These are phyloP conservation scores for Flabesymbios commensalis DNA, from an alignment of 2,888 invertebrate genomes.

Conservation along the genomic window DNA sequence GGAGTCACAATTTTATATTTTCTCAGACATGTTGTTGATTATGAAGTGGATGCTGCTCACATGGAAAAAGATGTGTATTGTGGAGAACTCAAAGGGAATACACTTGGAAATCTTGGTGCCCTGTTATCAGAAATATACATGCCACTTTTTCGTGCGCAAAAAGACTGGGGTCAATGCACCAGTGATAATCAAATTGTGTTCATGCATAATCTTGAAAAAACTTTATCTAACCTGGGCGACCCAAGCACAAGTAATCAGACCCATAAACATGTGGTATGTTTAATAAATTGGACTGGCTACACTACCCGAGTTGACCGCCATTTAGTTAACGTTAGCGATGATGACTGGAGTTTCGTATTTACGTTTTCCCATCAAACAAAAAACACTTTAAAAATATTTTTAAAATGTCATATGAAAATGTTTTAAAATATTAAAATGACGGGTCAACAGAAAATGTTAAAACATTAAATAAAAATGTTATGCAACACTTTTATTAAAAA, in stretches of 20 bases:
- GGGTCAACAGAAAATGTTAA: too few species aligned
- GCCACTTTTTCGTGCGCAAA: constrained; percentile 55
- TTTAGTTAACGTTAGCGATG: too few species aligned
- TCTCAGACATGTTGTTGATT: constrained; percentile 50
- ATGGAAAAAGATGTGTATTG: constrained; percentile 59
- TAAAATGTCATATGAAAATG: too few species aligned
- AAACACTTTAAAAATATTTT: too few species aligned
- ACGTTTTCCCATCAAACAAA: too few species aligned
- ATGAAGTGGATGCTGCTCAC: constrained; percentile 52
- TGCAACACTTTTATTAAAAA: too few species aligned
- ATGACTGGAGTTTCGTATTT: too few species aligned
- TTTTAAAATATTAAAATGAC: too few species aligned
- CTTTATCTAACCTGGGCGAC: constrained; percentile 51
- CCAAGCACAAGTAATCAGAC: constrained; percentile 50
- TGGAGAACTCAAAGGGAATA: constrained; percentile 59
- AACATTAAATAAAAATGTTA: too few species aligned
- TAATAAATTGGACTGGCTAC: too few species aligned
- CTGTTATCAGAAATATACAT: constrained; percentile 56
- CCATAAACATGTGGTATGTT: constrained; percentile 53
- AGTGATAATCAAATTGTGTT: constrained; percentile 52
- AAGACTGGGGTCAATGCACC: constrained; percentile 58
- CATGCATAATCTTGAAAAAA: constrained; percentile 55
- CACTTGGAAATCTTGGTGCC: constrained; percentile 52
- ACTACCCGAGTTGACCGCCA: too few species aligned
- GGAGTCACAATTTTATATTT: constrained; percentile 55